Conservation (phyloP, 2,797 vertebrate species). For the Loriculus beryllinus region DNA sequence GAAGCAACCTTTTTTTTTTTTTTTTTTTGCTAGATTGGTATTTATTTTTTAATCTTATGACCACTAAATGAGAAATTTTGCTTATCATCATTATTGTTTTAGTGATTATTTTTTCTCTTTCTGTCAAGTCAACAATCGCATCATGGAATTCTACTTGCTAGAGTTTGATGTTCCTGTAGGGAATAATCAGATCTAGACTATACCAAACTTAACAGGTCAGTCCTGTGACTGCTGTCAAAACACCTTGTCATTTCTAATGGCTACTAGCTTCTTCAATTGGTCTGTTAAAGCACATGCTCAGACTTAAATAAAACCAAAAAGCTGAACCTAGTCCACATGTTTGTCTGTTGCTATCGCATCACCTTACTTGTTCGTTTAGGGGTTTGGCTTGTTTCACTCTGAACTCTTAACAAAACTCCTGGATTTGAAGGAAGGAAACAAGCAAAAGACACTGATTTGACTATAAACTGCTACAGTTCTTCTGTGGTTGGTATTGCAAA, state of each 20-base stretch:
- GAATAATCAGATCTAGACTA: constrained; percentile 46
- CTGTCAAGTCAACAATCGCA: constrained; percentile 55
- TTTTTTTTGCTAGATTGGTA: constrained; percentile 70
- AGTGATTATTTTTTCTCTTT: constrained; percentile 54
- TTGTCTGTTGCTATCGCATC: constrained; percentile 67
- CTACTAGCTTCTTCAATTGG: constrained; percentile 63
- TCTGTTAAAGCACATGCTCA: constrained; percentile 71
- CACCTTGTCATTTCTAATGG: constrained; percentile 49
- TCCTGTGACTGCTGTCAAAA: constrained; percentile 56
- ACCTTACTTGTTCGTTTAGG: constrained; percentile 67
- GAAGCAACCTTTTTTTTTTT: constrained; percentile 52
- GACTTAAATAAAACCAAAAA: constrained; percentile 76
- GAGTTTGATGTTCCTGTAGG: constrained; percentile 34
- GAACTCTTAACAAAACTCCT: constrained; percentile 62
- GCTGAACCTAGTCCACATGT: constrained; percentile 39
- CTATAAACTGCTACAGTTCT: constrained; percentile 65
- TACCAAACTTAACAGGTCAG: constrained; percentile 68
- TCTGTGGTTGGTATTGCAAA: constrained; percentile 67
- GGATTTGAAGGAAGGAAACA: constrained; percentile 67
- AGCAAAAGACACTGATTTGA: constrained; percentile 68
- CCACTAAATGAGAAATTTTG: constrained; percentile 73
- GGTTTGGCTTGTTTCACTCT: constrained; percentile 64
- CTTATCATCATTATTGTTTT: constrained; percentile 58
- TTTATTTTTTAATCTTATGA: constrained; percentile 78
- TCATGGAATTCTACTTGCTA: constrained; percentile 46